These are phyloP conservation scores for Gambusia yucatana DNA, from an alignment of 2,797 vertebrate species.

Conservation along the genomic window DNA sequence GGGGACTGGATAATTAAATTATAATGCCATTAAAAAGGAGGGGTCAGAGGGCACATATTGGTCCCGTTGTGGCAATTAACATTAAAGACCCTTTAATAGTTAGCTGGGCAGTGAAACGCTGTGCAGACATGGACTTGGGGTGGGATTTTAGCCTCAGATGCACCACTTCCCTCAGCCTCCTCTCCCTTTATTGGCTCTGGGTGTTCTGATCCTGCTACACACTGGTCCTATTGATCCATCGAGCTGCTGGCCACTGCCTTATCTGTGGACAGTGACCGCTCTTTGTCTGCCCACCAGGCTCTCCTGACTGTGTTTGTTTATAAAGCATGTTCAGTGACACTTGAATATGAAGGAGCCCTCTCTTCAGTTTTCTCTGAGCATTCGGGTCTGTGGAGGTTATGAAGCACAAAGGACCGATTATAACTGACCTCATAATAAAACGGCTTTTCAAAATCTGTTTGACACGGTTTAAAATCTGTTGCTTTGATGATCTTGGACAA, in stretches of 20 bases:
- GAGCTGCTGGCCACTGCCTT: slow-evolving; percentile 57
- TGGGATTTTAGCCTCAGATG: slow-evolving; percentile 42
- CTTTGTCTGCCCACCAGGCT: slow-evolving; percentile 63
- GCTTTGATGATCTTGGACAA: neutral
- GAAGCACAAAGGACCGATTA: neutral
- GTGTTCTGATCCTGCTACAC: slow-evolving; percentile 46
- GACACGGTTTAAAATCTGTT: neutral
- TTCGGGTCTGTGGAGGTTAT: slow-evolving; percentile 31
- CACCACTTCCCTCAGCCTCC: slow-evolving; percentile 36
- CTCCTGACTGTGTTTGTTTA: slow-evolving; percentile 46
- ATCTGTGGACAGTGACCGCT: slow-evolving; percentile 55
- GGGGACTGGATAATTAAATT: slow-evolving; percentile 66
- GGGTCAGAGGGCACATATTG: slow-evolving; percentile 64
- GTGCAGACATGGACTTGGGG: slow-evolving; percentile 24
- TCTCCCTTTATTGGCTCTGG: slow-evolving; percentile 55
- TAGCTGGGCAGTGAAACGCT: slow-evolving; percentile 23
- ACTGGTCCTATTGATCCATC: slow-evolving; percentile 66
- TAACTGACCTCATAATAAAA: neutral
- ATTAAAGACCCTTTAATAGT: slow-evolving; percentile 64
- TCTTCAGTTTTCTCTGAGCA: slow-evolving; percentile 32
- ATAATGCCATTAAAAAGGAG: slow-evolving; percentile 68
- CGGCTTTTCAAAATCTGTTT: neutral
- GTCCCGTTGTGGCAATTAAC: slow-evolving; percentile 67
- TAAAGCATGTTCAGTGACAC: slow-evolving; percentile 60
- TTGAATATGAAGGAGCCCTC: slow-evolving; percentile 49